phyloP scores from a whole-genome alignment of 1,140 invertebrate genomes.

The Calycopis cecrops region DNA sequence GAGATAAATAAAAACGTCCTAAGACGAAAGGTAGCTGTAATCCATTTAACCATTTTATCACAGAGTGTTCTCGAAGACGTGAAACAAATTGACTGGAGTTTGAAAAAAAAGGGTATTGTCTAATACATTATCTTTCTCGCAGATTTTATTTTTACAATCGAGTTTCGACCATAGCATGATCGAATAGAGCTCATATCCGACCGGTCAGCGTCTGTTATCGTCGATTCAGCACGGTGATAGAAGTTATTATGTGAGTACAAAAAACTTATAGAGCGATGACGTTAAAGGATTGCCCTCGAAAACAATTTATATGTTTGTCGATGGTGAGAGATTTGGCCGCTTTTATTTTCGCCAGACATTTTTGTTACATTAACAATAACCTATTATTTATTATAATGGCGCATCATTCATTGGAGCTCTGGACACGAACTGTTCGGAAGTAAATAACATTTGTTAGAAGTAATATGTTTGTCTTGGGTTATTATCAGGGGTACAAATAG shows the following conservation, averaged over 20 bases:
- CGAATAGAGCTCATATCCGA: conserved; percentile 15
- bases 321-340: conserved; percentile 47
- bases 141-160: conserved; percentile 5
- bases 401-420: background rate
- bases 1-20: conserved; percentile 1
- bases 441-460: background rate
- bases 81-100: conserved; percentile 18
- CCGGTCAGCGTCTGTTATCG: conserved; percentile 9
- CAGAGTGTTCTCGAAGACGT: conserved; percentile 17
- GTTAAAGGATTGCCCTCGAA: conserved; percentile 46
- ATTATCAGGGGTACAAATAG: too few relatives aligned
- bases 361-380: conserved; percentile 10
- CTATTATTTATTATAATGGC: background rate
- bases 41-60: conserved; percentile 9
- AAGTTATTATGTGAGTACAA: conserved; percentile 15
- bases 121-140: conserved; percentile 20
- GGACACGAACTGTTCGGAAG: too few relatives aligned
- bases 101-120: conserved; percentile 15
- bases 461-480: background rate
- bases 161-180: conserved; percentile 3
- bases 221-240: conserved; percentile 13
- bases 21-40: conserved; percentile 6
- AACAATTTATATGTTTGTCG: conserved; percentile 67
- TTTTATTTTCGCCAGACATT: conserved; percentile 11
- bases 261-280: conserved; percentile 20